Conservation (phyloP, 2,888 invertebrate species). For the Pinctada fucata region DNA sequence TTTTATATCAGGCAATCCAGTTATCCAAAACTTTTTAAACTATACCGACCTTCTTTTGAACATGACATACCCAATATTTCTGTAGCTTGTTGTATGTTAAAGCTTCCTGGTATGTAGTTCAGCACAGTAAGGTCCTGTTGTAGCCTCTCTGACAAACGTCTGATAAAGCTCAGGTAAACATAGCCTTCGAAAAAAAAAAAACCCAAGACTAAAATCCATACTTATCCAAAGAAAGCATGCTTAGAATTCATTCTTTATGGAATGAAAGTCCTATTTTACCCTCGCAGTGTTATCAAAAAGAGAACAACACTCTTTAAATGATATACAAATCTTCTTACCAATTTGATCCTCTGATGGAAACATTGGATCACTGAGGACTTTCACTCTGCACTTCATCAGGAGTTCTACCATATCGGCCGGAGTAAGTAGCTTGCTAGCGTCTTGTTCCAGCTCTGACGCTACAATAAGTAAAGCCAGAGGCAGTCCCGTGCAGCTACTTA, state of each 20-base stretch:
- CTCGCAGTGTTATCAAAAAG: too few relatives aligned
- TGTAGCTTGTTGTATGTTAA: conserved; percentile 30
- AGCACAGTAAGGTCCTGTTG: conserved; percentile 28
- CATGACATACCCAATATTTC: conserved; percentile 27
- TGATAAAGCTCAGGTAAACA: conserved; percentile 34
- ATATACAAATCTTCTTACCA: conserved; percentile 38
- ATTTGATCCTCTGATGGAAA: conserved; percentile 51
- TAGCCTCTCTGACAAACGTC: conserved; percentile 28
- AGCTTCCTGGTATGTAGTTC: conserved; percentile 41
- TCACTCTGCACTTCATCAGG: conserved; percentile 43
- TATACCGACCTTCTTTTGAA: too few relatives aligned
- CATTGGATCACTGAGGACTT: conserved; percentile 46
- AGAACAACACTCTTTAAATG: too few relatives aligned
- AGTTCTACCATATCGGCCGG: conserved; percentile 51
- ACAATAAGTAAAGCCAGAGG: conserved; percentile 52
- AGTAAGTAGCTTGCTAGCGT: conserved; percentile 39
- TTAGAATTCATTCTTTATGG: too few relatives aligned
- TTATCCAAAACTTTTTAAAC: too few relatives aligned
- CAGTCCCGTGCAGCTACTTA: conserved; percentile 49
- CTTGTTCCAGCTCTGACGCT: conserved; percentile 47
- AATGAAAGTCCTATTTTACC: too few relatives aligned
- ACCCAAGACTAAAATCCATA: too few relatives aligned
- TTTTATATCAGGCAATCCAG: too few relatives aligned
- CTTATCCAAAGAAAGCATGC: too few relatives aligned
- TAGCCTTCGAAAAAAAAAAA: too few relatives aligned